Base-by-base conservation (phyloP, 2,797 vertebrate genomes). In the Rallus crepitans region DNA sequence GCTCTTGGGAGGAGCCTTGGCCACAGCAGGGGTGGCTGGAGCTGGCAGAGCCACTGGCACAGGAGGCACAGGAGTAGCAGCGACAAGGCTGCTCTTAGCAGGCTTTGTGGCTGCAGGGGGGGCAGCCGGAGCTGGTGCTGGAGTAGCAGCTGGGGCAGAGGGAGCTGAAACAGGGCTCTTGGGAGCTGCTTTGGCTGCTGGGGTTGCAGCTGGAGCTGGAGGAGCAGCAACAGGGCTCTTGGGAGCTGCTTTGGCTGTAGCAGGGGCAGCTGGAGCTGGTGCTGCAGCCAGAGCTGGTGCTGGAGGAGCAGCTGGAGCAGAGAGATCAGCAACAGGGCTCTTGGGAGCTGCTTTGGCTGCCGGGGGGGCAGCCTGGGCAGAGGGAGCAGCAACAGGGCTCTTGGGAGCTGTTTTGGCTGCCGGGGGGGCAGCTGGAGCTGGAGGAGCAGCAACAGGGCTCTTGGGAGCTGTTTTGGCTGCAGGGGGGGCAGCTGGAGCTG, bases 1-100 rank as follows among this genome's bases (percentile, higher is more conserved):
- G 8, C 79, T 57, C 27, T 42, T 73, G 30, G 85, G 47, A 25
- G 45, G 3, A 19, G 57, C 2, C 4, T 68, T 87, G 48, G 25
- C 45, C 0, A 2, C 68, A 39, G 72, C 3, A 1, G 85, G 33
- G 15, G 56, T 0, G 0, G n/a, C 15, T 13, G 50, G 63, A 63
- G 78, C 23, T 16, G 56, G 20, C 0, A 14, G 28, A 40, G 45
- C 39, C 1, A 3, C 23, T 0, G 4, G 42, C 15, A 11, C n/a
- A 5, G 72, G 56, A 31, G 57, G 42, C 15, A 11, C n/a, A 5
- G 72, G 56, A 31, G 57, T 17, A 24, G 59, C 16, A 42, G 64
- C 17, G 8, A 3, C 60, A 5, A 37, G 77, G 48, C 48, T 55
- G 61, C 68, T 19, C 52, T 77, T 61, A 0, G 27, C 69, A 19